phyloP scores from a whole-genome alignment of 2,888 invertebrate genomes.

The Crossocerus cetratus region DNA sequence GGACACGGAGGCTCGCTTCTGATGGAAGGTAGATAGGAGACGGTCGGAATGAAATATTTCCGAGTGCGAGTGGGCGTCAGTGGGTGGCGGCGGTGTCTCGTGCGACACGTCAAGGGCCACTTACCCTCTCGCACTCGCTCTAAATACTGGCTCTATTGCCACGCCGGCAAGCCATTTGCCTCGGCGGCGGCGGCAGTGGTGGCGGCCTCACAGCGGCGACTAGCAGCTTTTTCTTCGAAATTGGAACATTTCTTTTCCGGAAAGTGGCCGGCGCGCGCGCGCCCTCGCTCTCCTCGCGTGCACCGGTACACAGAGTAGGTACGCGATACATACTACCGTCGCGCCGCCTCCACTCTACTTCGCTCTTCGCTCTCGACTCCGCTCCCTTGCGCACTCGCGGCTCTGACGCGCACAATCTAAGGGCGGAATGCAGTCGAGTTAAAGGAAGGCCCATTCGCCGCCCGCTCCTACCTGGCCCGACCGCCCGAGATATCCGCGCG shows the following conservation, averaged over 20 bases:
- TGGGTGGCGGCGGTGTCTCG: neutral
- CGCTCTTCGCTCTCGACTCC: no score
- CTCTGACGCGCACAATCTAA: no score
- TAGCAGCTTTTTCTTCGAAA: conserved; percentile 4
- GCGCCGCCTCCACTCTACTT: no score
- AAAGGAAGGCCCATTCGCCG: conserved; percentile 2
- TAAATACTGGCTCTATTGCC: conserved; percentile 1
- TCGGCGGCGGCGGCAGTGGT: no score
- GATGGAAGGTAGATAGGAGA: no score
- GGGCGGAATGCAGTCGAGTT: neutral
- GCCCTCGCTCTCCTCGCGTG: no score
- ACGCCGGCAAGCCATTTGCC: neutral
- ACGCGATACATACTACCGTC: no score
- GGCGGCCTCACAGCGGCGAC: neutral
- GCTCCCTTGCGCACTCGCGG: no score
- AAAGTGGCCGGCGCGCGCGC: neutral
- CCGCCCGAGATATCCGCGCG: conserved; percentile 38
- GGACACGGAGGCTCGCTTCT: no score
- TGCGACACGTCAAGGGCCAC: neutral
- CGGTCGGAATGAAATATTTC: no score
- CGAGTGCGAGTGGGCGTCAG: neutral
- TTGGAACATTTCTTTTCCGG: conserved; percentile 1
- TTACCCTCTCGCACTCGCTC: conserved; percentile 1
- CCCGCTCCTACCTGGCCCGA: conserved; percentile 38
- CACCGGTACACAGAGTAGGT: no score